Evolutionary conservation across 2,888 invertebrate species (phyloP), one percentile per base, ranked within the genome.

Genomic region (Spisula solida): DNA sequence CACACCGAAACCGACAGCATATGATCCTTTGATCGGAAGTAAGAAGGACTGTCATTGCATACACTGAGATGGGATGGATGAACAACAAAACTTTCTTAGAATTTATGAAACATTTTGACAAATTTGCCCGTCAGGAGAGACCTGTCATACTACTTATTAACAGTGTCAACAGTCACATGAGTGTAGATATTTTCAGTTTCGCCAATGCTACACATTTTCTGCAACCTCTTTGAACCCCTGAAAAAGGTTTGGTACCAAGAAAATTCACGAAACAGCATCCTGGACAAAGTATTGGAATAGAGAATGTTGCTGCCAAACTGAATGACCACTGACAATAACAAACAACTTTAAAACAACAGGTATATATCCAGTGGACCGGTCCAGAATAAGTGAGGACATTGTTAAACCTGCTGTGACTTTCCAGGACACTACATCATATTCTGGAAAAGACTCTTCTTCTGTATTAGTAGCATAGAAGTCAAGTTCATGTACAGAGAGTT

Each of bases 31-130:
- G 20, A 88, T 56, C 34, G 86, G 88, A 29, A 87, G 31, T 20
- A 48, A 66, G 18, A 79, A 75, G 88, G 8, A 81, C 78, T 25
- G 51, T 29, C 0, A 31, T 91, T n/a, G 80, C 29, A 0, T 91
- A 90, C n/a, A 90, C 90, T 20, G 85, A 91, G 25, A 88, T 87
- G 60, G 90, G 90, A 0, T 92, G 89, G 86, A 92, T 92, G 90
- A 80, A 87, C 82, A 41, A 55, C 10, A 56, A 47, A 18, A 80
- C 85, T 47, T 90, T 88, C 70, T 18, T n/a, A 4, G n/a, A 85
- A 51, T 90, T 90, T 79, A 48, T 90, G 20, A 8, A 70, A 18
- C 89, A 87, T 81, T 88, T 92, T 81, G 87, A 89, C 48, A 41
- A 82, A 20, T 31, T 83, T 86, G 86, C 55, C 41, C 81, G 87